Percentiles rank a stretch among this genome's conserved stretches.
phyloP scores from a whole-genome alignment of 2,797 vertebrate species.

The Erethizon dorsatum region DNA sequence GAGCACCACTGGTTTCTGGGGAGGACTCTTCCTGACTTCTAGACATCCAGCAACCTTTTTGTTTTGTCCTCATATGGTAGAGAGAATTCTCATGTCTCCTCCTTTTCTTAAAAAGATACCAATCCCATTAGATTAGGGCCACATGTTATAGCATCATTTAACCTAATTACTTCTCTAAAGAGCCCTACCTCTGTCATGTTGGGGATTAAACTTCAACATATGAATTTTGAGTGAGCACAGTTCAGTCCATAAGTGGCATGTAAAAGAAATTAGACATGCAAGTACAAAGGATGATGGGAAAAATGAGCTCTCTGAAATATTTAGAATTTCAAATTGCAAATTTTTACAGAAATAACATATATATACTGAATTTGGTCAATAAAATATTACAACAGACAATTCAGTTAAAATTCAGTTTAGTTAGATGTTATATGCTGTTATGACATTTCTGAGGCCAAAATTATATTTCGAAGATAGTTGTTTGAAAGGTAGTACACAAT shows the following conservation, averaged over 20 bases:
- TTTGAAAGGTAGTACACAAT: neutral
- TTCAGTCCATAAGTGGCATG: neutral
- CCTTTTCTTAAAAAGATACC: neutral
- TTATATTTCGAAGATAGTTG: neutral
- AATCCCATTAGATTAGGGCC: neutral
- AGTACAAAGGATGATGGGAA: neutral
- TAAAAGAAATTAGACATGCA: conserved; percentile 14
- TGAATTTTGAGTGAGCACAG: neutral
- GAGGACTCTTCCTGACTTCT: neutral
- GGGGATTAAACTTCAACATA: neutral
- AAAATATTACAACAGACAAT: neutral
- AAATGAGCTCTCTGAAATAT: neutral
- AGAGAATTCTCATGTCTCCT: neutral
- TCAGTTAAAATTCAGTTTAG: neutral
- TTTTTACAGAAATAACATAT: conserved; percentile 24
- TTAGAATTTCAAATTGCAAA: conserved; percentile 12
- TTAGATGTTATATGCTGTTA: neutral
- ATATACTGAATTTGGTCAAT: neutral
- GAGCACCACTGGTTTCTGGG: neutral
- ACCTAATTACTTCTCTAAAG: neutral
- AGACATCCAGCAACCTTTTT: neutral
- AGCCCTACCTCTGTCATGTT: neutral
- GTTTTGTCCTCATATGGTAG: too few relatives aligned
- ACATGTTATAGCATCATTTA: neutral
- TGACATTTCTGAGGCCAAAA: neutral